A percentile compares a stretch with the other conserved stretches of the same genome.
Conservation (phyloP, 2,113 vertebrate genomes). For the Parus major region DNA sequence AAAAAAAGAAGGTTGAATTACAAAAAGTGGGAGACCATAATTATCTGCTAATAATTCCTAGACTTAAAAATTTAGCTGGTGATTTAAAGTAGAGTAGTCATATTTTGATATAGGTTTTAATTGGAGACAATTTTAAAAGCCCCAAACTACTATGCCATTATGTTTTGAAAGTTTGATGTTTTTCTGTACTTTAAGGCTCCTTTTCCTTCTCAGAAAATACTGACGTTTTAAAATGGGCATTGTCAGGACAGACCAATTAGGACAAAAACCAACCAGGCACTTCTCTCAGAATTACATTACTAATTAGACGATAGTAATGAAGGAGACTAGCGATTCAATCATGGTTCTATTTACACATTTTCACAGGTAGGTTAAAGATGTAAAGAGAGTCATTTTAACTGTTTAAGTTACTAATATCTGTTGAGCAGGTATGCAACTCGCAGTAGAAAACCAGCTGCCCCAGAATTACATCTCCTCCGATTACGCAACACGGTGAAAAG, state of each 20-base stretch:
- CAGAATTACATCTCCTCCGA: background rate
- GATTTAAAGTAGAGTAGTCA: background rate
- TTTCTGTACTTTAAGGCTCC: background rate
- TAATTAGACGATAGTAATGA: background rate
- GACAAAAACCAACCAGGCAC: background rate
- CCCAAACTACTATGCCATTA: background rate
- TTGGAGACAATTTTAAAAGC: background rate
- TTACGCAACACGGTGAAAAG: background rate
- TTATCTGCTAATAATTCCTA: background rate
- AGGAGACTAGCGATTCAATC: background rate
- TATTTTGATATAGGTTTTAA: background rate
- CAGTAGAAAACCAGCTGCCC: background rate
- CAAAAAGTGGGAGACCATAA: background rate
- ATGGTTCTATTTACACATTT: background rate
- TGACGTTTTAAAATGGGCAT: background rate
- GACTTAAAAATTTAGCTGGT: background rate
- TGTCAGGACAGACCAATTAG: background rate
- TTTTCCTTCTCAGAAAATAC: background rate
- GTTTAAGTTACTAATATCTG: background rate
- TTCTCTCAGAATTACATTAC: background rate
- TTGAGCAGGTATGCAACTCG: rapidly evolving
- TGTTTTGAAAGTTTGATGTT: background rate
- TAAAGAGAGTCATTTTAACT: background rate
- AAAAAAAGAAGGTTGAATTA: background rate
- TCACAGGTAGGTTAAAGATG: background rate